Evolutionary conservation across 2,113 vertebrate genomes (phyloP).

Genomic region (Sinocyclocheilus rhinocerous): DNA sequence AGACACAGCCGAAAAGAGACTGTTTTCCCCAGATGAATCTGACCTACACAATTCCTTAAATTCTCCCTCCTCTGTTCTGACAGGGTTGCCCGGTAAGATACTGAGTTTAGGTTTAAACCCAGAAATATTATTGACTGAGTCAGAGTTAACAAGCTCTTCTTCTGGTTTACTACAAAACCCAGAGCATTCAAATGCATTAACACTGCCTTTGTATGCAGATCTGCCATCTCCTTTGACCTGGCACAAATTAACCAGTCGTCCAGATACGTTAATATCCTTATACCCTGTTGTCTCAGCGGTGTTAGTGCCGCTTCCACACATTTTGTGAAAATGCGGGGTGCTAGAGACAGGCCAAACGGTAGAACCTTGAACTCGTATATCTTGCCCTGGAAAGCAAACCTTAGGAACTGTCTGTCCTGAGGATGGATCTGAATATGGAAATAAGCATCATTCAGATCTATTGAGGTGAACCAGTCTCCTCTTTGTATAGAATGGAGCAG

Average conservation of each 20-base stretch:
- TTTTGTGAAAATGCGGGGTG: neutral
- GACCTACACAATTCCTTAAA: neutral
- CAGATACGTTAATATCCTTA: neutral
- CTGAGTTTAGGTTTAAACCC: neutral
- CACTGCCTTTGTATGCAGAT: neutral
- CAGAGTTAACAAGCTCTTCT: neutral
- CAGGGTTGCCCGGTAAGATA: neutral
- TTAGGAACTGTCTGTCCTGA: neutral
- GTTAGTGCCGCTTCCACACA: neutral
- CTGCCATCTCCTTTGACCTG: neutral
- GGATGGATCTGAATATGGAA: neutral
- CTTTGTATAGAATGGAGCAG: neutral
- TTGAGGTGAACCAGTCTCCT: neutral
- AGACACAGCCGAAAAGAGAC: neutral
- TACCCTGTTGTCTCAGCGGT: neutral
- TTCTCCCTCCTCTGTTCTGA: neutral
- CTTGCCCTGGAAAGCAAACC: neutral
- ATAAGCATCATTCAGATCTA: neutral
- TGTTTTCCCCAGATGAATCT: neutral
- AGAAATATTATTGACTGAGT: neutral
- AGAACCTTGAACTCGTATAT: neutral
- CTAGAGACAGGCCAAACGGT: neutral
- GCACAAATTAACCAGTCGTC: neutral
- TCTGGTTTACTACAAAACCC: neutral
- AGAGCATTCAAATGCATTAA: neutral